Base-by-base conservation (phyloP, 2,888 invertebrate species). In the Drosophila borealis region DNA sequence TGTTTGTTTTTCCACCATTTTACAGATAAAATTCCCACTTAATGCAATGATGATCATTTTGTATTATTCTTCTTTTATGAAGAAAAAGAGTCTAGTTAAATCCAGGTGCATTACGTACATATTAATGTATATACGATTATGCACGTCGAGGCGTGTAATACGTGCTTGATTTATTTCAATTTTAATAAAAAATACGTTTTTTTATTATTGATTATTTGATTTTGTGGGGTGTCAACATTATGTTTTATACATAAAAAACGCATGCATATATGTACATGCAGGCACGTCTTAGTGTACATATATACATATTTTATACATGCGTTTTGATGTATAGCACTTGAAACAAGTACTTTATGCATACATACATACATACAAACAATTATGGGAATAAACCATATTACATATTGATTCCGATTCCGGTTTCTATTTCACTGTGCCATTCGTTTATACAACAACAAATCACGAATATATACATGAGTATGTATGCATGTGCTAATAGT, bases 401-500 rank as follows among this genome's bases (percentile, higher is more conserved):
- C 66, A 69, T 74, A 74, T 74, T 72, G 70, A 80, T 84, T 70
- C 67, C 76, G 56, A 72, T 72, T 82, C 81, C 81, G 81, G 85
- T 82, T 84, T 82, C 80, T 84, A 73, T 84, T 81, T 82, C 72
- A 81, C 81, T 82, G 80, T 82, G 81, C 80, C 85, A 82, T 73
- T 84, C 75, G 80, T 71, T 63, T 56, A 62, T 45, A 63, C 63
- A 70, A 64, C 60, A 62, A 51, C 46, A 42, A 45, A 42, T 50
- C 44, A 59, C 67, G 34, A 36, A 48, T 36, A 33, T 49, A 37
- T 55, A 45, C 48, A 29, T 29, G 13, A 37, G 63, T 13, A 10
- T 59, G 36, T 33, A 14, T 49, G 13, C 48, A 54, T 67, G 51
- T 46, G 55, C 37, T 56, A 56, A 67, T 65, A 50, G 55, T 46